These are phyloP conservation scores for Halisarca cf. caerulea DNA, from an alignment of 37 sponge, comb jelly and placozoan genomes.

Conservation along the genomic window DNA sequence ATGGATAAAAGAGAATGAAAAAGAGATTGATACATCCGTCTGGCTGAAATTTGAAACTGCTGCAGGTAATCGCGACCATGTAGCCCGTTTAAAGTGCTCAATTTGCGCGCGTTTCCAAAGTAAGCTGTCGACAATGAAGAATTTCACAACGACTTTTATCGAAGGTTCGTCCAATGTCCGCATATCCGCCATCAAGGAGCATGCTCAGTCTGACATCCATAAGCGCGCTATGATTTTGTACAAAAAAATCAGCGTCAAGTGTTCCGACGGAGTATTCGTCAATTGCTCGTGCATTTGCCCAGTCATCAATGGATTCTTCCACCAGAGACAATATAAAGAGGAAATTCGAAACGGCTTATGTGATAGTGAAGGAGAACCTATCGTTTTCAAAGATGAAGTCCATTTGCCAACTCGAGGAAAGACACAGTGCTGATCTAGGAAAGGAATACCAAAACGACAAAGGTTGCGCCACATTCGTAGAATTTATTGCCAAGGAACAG, in stretches of 20 bases:
- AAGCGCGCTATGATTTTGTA: conserved; percentile 23
- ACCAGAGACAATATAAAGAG: not conserved
- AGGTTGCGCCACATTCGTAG: conserved; percentile 39
- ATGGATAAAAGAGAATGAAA: conserved; percentile 41
- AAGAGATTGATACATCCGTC: conserved; percentile 15
- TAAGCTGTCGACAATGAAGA: conserved; percentile 32
- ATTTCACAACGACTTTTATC: conserved; percentile 42
- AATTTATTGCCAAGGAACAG: conserved; percentile 35
- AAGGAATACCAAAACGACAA: conserved; percentile 37
- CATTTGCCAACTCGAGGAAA: conserved; percentile 53
- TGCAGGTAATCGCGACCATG: conserved; percentile 33
- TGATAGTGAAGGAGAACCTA: conserved; percentile 44
- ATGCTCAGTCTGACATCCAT: conserved; percentile 43
- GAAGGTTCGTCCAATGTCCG: conserved; percentile 43
- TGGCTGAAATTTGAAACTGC: conserved; percentile 43
- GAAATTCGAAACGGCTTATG: conserved; percentile 50
- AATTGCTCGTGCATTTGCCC: conserved; percentile 7
- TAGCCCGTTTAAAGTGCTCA: conserved; percentile 40
- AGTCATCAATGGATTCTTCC: conserved; percentile 29
- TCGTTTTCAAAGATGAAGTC: conserved; percentile 46
- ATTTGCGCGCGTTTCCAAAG: conserved; percentile 39
- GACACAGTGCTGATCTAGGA: conserved; percentile 54
- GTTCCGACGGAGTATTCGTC: not conserved
- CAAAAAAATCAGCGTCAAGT: conserved; percentile 13
- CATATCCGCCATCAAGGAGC: conserved; percentile 43